These are phyloP conservation scores for Lepidostoma basale DNA, from an alignment of 1,140 invertebrate species.

Conservation along the genomic window DNA sequence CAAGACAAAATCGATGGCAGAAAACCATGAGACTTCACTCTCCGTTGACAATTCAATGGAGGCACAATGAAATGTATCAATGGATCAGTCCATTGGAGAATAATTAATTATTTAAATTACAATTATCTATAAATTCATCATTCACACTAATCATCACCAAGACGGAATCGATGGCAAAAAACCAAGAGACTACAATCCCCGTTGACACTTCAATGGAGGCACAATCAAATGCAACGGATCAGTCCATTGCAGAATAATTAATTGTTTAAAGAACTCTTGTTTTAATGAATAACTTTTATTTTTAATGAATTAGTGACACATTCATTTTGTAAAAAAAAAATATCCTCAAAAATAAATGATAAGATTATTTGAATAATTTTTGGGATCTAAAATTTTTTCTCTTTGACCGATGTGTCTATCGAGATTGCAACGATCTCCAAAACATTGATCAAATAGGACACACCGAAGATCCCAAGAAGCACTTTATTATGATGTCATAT, in stretches of 20 bases:
- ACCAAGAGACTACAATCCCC: background rate
- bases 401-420: too few relatives aligned
- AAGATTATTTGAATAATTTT: too few relatives aligned
- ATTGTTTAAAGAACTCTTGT: background rate
- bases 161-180: background rate
- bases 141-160: background rate
- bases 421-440: too few relatives aligned
- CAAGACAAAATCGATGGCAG: background rate
- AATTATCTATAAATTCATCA: background rate
- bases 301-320: too few relatives aligned
- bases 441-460: too few relatives aligned
- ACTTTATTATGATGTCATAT: too few relatives aligned
- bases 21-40: background rate
- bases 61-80: background rate
- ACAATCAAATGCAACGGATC: background rate
- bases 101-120: background rate
- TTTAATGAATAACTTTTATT: background rate
- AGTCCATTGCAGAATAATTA: slow-evolving; percentile 5
- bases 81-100: slow-evolving; percentile 11
- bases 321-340: too few relatives aligned
- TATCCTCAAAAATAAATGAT: too few relatives aligned
- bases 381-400: too few relatives aligned
- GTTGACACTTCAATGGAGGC: background rate
- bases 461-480: too few relatives aligned
- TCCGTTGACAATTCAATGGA: background rate